A percentile compares a stretch with the other conserved stretches of the same genome.
Evolutionary conservation across 2,113 vertebrate genomes (phyloP).

Genomic region (Triplophysa tibetana): DNA sequence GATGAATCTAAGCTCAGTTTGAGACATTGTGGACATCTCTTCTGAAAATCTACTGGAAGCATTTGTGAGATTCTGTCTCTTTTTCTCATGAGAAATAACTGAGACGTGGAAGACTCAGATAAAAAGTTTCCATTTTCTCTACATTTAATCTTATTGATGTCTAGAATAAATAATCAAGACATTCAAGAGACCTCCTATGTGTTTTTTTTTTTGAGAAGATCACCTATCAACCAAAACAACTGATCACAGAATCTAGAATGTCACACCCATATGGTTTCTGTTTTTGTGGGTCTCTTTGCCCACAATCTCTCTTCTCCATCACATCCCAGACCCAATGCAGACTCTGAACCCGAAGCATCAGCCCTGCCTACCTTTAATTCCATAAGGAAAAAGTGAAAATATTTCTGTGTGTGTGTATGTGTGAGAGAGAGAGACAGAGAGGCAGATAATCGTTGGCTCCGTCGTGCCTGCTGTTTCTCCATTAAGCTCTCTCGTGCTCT

Average conservation of each 20-base stretch:
- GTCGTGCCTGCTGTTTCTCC: constrained; percentile 26
- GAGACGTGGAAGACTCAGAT: no score
- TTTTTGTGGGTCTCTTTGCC: not conserved
- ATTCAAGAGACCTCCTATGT: no score
- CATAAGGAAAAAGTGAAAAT: not conserved
- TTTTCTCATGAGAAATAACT: no score
- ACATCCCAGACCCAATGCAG: constrained; percentile 28
- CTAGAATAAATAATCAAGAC: no score
- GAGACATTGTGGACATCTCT: no score
- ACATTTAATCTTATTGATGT: no score
- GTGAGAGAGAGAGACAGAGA: not conserved
- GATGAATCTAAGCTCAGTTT: no score
- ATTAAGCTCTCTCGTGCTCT: constrained; percentile 22
- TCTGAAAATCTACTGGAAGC: no score
- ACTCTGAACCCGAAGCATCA: constrained; percentile 33
- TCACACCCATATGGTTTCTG: not conserved
- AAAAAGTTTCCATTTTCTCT: no score
- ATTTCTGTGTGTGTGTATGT: not conserved
- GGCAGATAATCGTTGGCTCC: constrained; percentile 43
- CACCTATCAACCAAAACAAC: not conserved
- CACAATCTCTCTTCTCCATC: not conserved
- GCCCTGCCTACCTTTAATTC: constrained; percentile 13
- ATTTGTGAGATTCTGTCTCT: no score
- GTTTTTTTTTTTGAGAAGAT: no score
- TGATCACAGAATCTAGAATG: not conserved